Percentiles rank a stretch among this genome's conserved stretches.
Evolutionary conservation across 92 coral and sea anemone genomes (phyloP).

Genomic region (Diadumene lineata): DNA sequence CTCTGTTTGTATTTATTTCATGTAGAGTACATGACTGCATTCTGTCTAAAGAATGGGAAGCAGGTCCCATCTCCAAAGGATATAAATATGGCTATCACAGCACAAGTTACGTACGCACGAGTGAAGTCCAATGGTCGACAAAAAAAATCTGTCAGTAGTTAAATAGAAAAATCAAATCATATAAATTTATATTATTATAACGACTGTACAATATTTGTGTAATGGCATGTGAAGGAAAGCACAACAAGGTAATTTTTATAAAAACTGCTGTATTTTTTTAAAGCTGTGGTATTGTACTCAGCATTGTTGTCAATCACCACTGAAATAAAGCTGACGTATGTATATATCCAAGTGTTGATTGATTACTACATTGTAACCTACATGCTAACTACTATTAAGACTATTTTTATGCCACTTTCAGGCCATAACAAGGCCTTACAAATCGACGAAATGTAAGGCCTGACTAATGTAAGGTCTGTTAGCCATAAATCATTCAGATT

Average conservation of each 20-base stretch:
- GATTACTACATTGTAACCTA: not conserved
- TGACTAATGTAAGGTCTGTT: too few relatives aligned
- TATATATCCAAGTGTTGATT: slow-evolving; percentile 9
- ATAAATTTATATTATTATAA: too few relatives aligned
- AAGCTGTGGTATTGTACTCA: not conserved
- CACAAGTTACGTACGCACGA: slow-evolving; percentile 15
- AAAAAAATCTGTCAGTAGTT: too few relatives aligned
- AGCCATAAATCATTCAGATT: not conserved
- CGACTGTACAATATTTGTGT: too few relatives aligned
- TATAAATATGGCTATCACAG: slow-evolving; percentile 8
- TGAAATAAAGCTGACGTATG: not conserved
- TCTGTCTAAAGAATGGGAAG: slow-evolving; percentile 1
- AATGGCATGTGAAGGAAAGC: too few relatives aligned
- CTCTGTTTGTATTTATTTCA: not conserved
- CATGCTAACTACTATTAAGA: not conserved
- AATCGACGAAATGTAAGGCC: too few relatives aligned
- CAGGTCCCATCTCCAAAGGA: slow-evolving; percentile 11
- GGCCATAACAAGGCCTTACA: not conserved
- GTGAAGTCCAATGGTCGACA: slow-evolving; percentile 14
- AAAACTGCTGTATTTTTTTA: not conserved
- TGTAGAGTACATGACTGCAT: slow-evolving; percentile 18
- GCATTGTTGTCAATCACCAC: not conserved
- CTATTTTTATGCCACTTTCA: not conserved
- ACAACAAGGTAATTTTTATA: not conserved
- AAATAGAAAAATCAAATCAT: too few relatives aligned